A percentile compares a stretch with the other conserved stretches of the same genome.
Evolutionary conservation across 2,888 invertebrate genomes (phyloP).

Genomic region (Achlya flavicornis): DNA sequence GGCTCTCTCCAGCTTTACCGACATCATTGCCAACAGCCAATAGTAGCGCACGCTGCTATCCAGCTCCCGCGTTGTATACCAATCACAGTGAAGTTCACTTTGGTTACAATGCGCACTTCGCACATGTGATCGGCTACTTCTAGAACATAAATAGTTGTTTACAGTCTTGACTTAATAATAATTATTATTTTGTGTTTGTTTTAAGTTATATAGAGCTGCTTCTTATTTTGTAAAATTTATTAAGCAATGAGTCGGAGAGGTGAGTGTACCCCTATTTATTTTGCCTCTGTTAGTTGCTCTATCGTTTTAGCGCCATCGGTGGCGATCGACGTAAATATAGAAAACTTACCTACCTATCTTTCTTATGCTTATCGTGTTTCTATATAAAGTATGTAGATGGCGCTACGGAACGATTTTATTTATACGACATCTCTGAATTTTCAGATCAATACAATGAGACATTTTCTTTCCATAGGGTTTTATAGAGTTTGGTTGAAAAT

Average conservation of each 20-base stretch:
- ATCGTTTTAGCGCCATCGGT: constrained; percentile 41
- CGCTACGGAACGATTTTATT: constrained; percentile 27
- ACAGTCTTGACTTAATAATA: not conserved
- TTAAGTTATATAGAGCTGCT: constrained; percentile 16
- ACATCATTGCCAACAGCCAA: constrained; percentile 48
- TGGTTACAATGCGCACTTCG: constrained; percentile 66
- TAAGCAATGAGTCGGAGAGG: constrained; percentile 67
- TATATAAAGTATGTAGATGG: constrained; percentile 42
- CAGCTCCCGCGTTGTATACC: constrained; percentile 48
- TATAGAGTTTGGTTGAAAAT: not conserved
- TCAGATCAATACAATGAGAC: not conserved
- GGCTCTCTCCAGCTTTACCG: constrained; percentile 51
- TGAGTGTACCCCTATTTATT: constrained; percentile 46
- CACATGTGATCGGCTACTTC: constrained; percentile 72
- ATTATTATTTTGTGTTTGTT: constrained; percentile 27
- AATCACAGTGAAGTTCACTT: constrained; percentile 57
- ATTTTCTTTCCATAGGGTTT: too few relatives aligned
- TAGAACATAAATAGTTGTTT: constrained; percentile 21
- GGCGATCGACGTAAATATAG: constrained; percentile 19
- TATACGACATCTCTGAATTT: not conserved
- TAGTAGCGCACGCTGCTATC: constrained; percentile 40
- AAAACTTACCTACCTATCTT: not conserved
- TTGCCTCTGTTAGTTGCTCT: constrained; percentile 29
- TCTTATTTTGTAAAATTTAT: not conserved
- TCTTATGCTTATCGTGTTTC: not conserved